Percentiles rank a stretch among this genome's conserved stretches.
Evolutionary conservation across 2,797 vertebrate genomes (phyloP).

Genomic region (Gastrophryne carolinensis): DNA sequence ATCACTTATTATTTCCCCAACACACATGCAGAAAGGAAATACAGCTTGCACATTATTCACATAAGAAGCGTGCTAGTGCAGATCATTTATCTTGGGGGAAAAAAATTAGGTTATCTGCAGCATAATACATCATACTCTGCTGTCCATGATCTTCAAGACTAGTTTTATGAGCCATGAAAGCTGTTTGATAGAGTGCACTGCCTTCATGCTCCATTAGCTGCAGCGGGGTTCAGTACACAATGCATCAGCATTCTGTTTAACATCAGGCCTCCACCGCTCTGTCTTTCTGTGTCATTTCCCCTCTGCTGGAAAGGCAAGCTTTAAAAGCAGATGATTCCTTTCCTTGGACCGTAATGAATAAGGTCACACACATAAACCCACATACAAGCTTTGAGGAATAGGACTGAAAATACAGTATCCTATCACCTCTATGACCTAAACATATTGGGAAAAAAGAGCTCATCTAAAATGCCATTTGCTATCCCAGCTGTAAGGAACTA

Average conservation of each 20-base stretch:
- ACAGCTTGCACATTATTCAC: too few species aligned
- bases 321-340: not conserved
- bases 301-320: not conserved
- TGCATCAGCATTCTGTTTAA: not conserved
- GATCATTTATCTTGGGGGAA: constrained; percentile 6
- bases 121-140: constrained; percentile 22
- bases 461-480: too few species aligned
- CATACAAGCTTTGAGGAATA: too few species aligned
- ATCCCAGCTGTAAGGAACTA: too few species aligned
- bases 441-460: too few species aligned
- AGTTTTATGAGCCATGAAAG: constrained; percentile 13
- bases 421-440: too few species aligned
- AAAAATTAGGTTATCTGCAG: not conserved
- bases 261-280: not conserved
- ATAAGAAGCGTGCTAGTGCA: too few species aligned
- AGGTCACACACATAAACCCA: too few species aligned
- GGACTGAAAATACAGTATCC: too few species aligned
- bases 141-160: not conserved
- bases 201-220: not conserved
- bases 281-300: not conserved
- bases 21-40: too few species aligned
- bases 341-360: too few species aligned
- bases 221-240: not conserved
- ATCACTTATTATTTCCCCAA: too few species aligned
- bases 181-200: constrained; percentile 23